These are phyloP conservation scores for Abramis brama DNA, from an alignment of 2,113 vertebrate species.

Conservation along the genomic window DNA sequence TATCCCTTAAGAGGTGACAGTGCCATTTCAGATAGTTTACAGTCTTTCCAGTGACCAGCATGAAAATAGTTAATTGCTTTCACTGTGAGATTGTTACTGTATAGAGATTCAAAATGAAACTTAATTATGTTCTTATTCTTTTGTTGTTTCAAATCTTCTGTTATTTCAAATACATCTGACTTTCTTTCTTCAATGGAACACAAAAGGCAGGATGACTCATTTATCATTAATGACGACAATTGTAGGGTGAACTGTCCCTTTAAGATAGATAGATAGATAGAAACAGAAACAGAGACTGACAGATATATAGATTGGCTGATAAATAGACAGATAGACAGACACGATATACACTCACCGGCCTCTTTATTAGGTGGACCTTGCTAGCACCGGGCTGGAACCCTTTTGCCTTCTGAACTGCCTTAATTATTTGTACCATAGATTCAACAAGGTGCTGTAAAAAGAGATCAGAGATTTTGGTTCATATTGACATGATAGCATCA, in stretches of 20 bases:
- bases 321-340: no score
- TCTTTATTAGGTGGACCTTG: no score
- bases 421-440: no score
- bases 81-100: background rate
- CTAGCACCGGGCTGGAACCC: no score
- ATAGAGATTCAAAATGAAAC: background rate
- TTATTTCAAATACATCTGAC: background rate
- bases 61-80: background rate
- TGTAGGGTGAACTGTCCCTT: background rate
- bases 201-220: background rate
- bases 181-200: background rate
- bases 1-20: background rate
- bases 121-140: background rate
- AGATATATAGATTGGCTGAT: no score
- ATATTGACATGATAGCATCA: no score
- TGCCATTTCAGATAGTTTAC: background rate
- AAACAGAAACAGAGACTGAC: no score
- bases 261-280: background rate
- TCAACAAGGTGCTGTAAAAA: no score
- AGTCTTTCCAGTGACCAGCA: background rate
- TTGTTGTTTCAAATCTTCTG: background rate
- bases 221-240: background rate
- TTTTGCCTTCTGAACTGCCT: no score
- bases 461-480: no score
- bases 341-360: no score